Evolutionary conservation across 92 coral and sea anemone genomes (phyloP), one percentile per base, ranked within the genome.

Genomic region (Zoanthus gigantus): DNA sequence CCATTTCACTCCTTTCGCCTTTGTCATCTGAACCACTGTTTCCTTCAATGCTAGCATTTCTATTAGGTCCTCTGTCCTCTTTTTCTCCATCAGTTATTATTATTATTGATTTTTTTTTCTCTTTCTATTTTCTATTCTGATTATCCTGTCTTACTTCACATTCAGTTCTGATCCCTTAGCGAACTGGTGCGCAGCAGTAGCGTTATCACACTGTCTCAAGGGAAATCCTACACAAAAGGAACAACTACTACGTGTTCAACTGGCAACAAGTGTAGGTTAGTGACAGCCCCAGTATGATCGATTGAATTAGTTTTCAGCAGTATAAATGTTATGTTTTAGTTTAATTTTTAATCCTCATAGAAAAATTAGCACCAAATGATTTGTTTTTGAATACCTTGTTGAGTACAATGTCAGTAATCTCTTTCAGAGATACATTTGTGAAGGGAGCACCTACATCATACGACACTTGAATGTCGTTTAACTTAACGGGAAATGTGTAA

Each of bases 101-200:
- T 23, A 23, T 23, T 23, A 23, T 23, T 23, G 23, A 23, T 23
- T 23, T 23, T 23, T 23, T 23, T 23, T 23, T 23, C 23, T 23
- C 23, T 23, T 23, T 23, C 23, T 37, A 37, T 37, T 37, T 37
- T 1, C 4, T 2, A 37, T 37, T 37, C 42, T 37, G 42, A 37
- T 0, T 37, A 37, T 37, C 2, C 42, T 67, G 57, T 7, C 52
- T 45, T 50, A 18, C 63, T 48, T 8, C 45, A 6, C 77, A 15
- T 32, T 15, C 81, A 96, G 99, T 72, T 77, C 93, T 31, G 95
- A 97, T 66, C 94, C 99, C 0, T 72, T 97, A 66, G 92, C 99
- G 69, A 97, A 97, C 94, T 97, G 99, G 99, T 97, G 99, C 80
- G 98, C 98, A 0, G 94, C 99, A 3, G 96, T 97, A 12, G 99